phyloP scores from a whole-genome alignment of 1,140 invertebrate species.

The Pogonognathellus flavescens region DNA sequence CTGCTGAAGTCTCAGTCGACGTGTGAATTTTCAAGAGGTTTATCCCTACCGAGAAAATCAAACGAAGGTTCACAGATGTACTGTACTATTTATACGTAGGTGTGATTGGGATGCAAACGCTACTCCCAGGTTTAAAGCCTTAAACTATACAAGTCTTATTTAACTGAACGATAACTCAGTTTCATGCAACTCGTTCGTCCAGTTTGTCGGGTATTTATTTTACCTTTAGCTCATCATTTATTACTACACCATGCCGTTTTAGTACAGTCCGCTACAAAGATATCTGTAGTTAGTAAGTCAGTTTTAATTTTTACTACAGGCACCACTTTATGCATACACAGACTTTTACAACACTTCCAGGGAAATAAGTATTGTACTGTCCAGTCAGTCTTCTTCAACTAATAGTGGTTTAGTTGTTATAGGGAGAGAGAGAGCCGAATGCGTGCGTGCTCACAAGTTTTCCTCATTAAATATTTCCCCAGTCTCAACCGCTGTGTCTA shows the following conservation, averaged over 20 bases:
- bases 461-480: conserved; percentile 14
- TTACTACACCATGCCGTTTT: conserved; percentile 43
- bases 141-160: conserved; percentile 23
- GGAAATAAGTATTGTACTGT: not conserved
- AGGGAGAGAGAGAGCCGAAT: not conserved
- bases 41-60: not conserved
- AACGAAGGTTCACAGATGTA: not conserved
- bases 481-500: not conserved
- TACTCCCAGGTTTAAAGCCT: conserved; percentile 10
- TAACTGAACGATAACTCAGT: conserved; percentile 27
- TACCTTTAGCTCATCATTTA: conserved; percentile 50
- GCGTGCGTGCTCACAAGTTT: conserved; percentile 38
- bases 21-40: conserved; percentile 55
- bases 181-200: conserved; percentile 37
- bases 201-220: conserved; percentile 56
- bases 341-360: not conserved
- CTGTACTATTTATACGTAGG: not conserved
- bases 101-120: conserved; percentile 5
- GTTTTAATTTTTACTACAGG: conserved; percentile 37
- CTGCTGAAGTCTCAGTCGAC: conserved; percentile 30
- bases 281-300: conserved; percentile 18
- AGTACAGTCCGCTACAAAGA: conserved; percentile 4
- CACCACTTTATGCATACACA: conserved; percentile 17
- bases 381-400: not conserved
- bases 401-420: not conserved